Conservation (phyloP, 2,888 invertebrate genomes). For the Minunthozetes semirufus region DNA sequence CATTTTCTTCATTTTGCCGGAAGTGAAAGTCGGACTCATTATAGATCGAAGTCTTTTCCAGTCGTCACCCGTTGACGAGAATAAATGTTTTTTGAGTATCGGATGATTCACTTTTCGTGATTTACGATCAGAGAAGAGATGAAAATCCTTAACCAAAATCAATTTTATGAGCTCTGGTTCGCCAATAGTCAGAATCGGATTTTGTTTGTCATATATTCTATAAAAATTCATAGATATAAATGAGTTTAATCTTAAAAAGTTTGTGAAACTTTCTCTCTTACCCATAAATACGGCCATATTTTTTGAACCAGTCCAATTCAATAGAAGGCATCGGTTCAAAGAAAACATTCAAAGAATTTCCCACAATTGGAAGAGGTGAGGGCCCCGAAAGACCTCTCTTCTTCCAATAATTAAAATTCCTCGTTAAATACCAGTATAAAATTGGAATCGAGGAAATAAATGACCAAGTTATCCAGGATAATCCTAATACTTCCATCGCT, state of each 20-base stretch:
- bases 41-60: constrained; percentile 31
- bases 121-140: neutral
- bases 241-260: too few relatives aligned
- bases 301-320: neutral
- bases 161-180: constrained; percentile 17
- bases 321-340: neutral
- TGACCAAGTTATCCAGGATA: too few relatives aligned
- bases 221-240: neutral
- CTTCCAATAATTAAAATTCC: neutral
- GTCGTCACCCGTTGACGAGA: neutral
- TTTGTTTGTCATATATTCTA: neutral
- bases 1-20: constrained; percentile 31
- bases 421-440: neutral
- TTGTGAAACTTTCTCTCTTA: neutral
- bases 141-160: constrained; percentile 30
- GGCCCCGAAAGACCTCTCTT: neutral
- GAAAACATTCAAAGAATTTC: neutral
- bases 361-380: neutral
- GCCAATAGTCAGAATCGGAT: neutral
- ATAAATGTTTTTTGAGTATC: neutral
- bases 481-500: too few relatives aligned
- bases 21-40: constrained; percentile 29
- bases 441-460: too few relatives aligned
- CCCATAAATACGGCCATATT: constrained; percentile 31
- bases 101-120: neutral